A percentile compares a stretch with the other conserved stretches of the same genome.
Evolutionary conservation across 2,797 vertebrate genomes (phyloP).

Genomic region (Bryconaethiops microstoma): DNA sequence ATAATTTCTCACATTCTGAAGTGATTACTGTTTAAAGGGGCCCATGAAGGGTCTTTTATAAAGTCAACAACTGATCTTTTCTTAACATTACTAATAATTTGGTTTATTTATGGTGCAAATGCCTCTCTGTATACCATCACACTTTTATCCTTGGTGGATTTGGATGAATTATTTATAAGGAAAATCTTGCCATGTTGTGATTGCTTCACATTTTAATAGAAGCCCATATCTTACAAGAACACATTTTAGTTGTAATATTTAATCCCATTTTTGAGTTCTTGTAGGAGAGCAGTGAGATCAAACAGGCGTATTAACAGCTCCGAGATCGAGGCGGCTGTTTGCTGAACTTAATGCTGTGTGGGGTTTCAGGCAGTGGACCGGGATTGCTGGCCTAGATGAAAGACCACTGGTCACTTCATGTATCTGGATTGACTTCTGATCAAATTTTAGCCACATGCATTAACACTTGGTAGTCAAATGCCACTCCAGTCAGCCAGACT

Average conservation of each 20-base stretch:
- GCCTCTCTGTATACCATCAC: conserved; percentile 35
- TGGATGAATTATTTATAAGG: conserved; percentile 45
- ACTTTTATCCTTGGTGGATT: conserved; percentile 31
- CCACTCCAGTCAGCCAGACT: no score
- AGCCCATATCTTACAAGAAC: conserved; percentile 50
- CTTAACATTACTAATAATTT: conserved; percentile 11
- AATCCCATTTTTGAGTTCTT: conserved; percentile 42
- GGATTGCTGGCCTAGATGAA: background rate
- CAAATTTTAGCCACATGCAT: no score
- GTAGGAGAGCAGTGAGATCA: conserved; percentile 37
- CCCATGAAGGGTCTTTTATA: background rate
- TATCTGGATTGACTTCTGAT: background rate
- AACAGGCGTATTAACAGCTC: conserved; percentile 22
- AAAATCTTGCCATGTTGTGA: conserved; percentile 31
- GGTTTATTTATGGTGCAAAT: conserved; percentile 24
- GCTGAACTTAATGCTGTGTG: background rate
- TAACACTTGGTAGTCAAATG: no score
- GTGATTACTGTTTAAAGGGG: background rate
- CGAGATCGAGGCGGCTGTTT: conserved; percentile 2
- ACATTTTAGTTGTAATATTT: conserved; percentile 42
- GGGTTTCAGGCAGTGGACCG: background rate
- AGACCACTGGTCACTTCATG: no score
- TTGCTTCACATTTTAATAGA: conserved; percentile 43
- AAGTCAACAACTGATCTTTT: conserved; percentile 8
- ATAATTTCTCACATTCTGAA: background rate